Conservation (phyloP, 1,140 invertebrate genomes). For the Radopholus similis region DNA sequence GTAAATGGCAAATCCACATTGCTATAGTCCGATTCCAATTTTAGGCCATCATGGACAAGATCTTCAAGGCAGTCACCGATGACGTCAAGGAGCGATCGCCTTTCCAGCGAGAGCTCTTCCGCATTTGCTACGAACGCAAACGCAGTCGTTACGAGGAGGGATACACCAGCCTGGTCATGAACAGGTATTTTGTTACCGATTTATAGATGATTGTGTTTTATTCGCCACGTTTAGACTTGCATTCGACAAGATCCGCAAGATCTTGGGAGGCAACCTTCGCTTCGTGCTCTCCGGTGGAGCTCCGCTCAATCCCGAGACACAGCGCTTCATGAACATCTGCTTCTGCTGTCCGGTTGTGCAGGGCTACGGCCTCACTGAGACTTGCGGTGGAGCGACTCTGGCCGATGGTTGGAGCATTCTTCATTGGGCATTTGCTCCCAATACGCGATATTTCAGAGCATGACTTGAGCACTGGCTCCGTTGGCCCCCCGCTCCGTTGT, state of each 20-base stretch:
- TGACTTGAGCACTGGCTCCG: slow-evolving; percentile 75
- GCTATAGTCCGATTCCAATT: not conserved
- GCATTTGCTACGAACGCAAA: slow-evolving; percentile 61
- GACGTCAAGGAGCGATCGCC: slow-evolving; percentile 52
- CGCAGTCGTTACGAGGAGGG: slow-evolving; percentile 71
- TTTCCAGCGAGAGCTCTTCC: slow-evolving; percentile 60
- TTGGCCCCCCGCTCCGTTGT: slow-evolving; percentile 80
- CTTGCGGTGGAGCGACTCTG: slow-evolving; percentile 83
- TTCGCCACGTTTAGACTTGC: slow-evolving; percentile 69
- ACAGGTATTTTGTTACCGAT: slow-evolving; percentile 63
- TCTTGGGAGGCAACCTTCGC: slow-evolving; percentile 80
- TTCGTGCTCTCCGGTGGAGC: slow-evolving; percentile 86
- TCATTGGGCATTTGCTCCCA: not conserved
- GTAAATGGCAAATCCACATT: slow-evolving; percentile 64
- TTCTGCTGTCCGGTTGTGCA: slow-evolving; percentile 83
- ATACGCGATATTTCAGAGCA: slow-evolving; percentile 50
- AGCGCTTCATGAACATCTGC: slow-evolving; percentile 86
- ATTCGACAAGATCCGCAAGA: slow-evolving; percentile 73
- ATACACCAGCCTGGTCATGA: slow-evolving; percentile 76
- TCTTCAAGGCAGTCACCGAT: slow-evolving; percentile 61
- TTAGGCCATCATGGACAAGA: slow-evolving; percentile 61
- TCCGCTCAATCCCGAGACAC: slow-evolving; percentile 88
- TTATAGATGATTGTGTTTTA: slow-evolving; percentile 37
- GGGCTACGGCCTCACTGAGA: slow-evolving; percentile 96
- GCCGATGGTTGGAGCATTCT: slow-evolving; percentile 69